Evolutionary conservation across 37 sponge, comb jelly and placozoan species (phyloP).

Genomic region (Haliclona indistincta): DNA sequence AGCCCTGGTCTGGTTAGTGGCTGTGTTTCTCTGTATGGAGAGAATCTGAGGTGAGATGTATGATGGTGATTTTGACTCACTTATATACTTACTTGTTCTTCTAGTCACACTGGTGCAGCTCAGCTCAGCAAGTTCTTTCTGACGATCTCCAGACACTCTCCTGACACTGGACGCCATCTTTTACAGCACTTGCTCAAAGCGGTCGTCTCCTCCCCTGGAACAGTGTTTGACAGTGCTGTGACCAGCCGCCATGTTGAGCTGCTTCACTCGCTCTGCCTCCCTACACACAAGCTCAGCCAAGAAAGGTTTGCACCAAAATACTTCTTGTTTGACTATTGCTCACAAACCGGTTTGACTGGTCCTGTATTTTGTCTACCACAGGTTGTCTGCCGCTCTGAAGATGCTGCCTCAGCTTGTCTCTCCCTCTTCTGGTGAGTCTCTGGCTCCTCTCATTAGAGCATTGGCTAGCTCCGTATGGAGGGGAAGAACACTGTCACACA

Average conservation of each 20-base stretch:
- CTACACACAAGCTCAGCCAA: not conserved
- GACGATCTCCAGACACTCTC: slow-evolving; percentile 10
- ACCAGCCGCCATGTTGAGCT: slow-evolving; percentile 9
- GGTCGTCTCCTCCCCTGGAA: not conserved
- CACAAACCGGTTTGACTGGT: not conserved
- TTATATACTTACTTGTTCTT: not conserved
- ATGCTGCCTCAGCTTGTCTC: not conserved
- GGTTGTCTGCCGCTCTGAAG: not conserved
- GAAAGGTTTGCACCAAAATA: slow-evolving; percentile 34
- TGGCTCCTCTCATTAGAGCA: slow-evolving; percentile 30
- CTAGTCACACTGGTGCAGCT: slow-evolving; percentile 4
- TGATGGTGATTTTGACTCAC: not conserved
- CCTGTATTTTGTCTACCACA: not conserved
- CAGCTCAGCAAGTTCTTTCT: slow-evolving; percentile 20
- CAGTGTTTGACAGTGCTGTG: not conserved
- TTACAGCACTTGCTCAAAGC: slow-evolving; percentile 27
- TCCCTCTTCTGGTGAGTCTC: slow-evolving; percentile 1
- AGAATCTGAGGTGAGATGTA: not conserved
- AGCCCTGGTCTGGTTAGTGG: slow-evolving; percentile 32
- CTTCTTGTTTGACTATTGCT: not conserved
- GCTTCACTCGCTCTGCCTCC: slow-evolving; percentile 20
- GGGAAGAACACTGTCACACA: not conserved
- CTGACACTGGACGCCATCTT: slow-evolving; percentile 24
- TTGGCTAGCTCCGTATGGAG: slow-evolving; percentile 44
- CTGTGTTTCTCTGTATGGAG: slow-evolving; percentile 36